These are phyloP conservation scores for Pseudocheirus occidentalis DNA, from an alignment of 2,797 vertebrate genomes.

Conservation along the genomic window DNA sequence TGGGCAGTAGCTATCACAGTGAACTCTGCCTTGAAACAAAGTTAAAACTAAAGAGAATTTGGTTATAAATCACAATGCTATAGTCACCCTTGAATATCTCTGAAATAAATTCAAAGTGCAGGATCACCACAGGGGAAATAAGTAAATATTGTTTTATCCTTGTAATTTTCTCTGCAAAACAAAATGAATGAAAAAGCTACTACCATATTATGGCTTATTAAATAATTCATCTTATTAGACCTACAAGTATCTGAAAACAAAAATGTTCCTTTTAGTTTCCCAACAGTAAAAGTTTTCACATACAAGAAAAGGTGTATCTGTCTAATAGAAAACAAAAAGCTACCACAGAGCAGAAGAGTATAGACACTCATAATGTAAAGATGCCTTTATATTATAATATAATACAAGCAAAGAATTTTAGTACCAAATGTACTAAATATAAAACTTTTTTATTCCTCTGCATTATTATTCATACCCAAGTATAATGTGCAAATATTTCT, in stretches of 20 bases:
- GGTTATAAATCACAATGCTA: not conserved
- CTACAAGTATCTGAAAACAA: not conserved
- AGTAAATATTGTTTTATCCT: not conserved
- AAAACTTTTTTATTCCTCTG: too few relatives aligned
- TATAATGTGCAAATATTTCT: too few relatives aligned
- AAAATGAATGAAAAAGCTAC: not conserved
- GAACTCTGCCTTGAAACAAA: not conserved
- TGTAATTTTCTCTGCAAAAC: not conserved
- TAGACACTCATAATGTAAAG: too few relatives aligned
- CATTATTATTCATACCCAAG: too few relatives aligned
- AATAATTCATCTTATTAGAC: slow-evolving; percentile 23
- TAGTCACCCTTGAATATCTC: slow-evolving; percentile 4
- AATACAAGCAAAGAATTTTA: too few relatives aligned
- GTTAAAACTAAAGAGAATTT: not conserved
- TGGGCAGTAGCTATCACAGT: not conserved
- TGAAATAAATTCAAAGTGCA: slow-evolving; percentile 20
- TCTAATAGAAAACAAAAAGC: too few relatives aligned
- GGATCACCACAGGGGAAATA: slow-evolving; percentile 34
- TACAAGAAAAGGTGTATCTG: not conserved
- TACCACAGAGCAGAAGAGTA: too few relatives aligned
- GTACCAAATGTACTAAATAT: too few relatives aligned
- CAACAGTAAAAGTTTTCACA: not conserved
- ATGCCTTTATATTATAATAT: too few relatives aligned
- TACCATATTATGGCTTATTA: not conserved
- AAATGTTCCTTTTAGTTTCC: not conserved